Conservation (phyloP, 2,888 invertebrate genomes). For the Idaea biselata region DNA sequence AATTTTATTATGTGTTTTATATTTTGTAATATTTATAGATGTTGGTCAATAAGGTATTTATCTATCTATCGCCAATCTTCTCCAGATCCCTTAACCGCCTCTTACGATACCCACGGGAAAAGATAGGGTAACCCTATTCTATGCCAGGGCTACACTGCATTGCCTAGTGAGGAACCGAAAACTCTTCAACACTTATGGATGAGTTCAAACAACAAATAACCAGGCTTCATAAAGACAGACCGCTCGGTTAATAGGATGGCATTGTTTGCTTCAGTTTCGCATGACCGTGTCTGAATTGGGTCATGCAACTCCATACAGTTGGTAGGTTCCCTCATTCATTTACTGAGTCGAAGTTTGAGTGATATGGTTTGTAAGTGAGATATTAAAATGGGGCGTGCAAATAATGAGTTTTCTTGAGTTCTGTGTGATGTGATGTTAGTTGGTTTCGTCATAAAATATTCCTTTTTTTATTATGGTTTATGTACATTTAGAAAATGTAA, state of each 20-base stretch:
- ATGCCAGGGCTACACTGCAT: no score
- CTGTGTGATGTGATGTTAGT: no score
- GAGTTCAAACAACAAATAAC: slow-evolving; percentile 39
- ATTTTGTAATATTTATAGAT: no score
- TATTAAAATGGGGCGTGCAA: background rate
- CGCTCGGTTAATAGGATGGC: slow-evolving; percentile 44
- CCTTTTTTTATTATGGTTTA: no score
- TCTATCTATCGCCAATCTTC: no score
- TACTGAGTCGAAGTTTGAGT: background rate
- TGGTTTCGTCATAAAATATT: no score
- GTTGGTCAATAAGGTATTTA: no score
- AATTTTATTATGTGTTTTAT: no score
- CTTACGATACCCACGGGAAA: no score
- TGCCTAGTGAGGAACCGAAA: background rate
- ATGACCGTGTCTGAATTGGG: slow-evolving; percentile 38
- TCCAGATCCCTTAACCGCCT: no score
- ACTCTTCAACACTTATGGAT: slow-evolving; percentile 5
- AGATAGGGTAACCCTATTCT: no score
- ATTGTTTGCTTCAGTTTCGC: slow-evolving; percentile 49
- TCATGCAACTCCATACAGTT: slow-evolving; percentile 21
- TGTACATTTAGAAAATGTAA: no score
- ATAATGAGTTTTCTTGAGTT: background rate
- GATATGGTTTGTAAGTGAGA: background rate
- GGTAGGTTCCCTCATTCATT: background rate
- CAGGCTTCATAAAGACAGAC: slow-evolving; percentile 48